Conservation (phyloP, 1,140 invertebrate species). For the Papilio helenus region DNA sequence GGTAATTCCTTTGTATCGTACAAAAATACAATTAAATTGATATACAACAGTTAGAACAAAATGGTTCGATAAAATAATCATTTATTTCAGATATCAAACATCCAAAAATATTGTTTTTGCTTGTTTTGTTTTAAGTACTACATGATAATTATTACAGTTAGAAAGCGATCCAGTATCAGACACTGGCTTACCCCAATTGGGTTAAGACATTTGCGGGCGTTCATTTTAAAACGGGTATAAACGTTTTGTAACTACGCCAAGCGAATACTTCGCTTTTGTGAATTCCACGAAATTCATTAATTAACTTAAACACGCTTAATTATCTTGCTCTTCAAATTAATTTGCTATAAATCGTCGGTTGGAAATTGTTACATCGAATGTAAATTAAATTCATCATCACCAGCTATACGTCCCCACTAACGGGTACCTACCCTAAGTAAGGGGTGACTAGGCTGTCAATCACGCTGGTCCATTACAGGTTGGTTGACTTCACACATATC, state of each 20-base stretch:
- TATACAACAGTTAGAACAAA: too few species aligned
- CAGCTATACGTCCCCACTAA: too few species aligned
- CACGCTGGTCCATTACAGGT: too few species aligned
- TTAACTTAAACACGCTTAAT: conserved; percentile 35
- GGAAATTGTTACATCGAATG: conserved; percentile 1
- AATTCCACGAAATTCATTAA: conserved; percentile 31
- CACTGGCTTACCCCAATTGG: not conserved
- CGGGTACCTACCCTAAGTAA: too few species aligned
- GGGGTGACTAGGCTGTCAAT: too few species aligned
- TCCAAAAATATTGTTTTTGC: too few species aligned
- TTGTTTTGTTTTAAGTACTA: not conserved
- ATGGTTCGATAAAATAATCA: too few species aligned
- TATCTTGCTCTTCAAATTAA: conserved; percentile 31
- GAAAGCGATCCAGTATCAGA: not conserved
- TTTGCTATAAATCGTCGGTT: conserved; percentile 12
- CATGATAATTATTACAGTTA: not conserved
- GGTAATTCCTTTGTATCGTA: not conserved
- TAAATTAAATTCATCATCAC: conserved; percentile 7
- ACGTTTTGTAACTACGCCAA: conserved; percentile 21
- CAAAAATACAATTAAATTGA: not conserved
- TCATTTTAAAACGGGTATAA: not conserved
- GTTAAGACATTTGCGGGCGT: conserved; percentile 2
- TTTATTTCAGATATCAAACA: too few species aligned
- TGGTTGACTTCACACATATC: too few species aligned
- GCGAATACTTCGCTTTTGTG: conserved; percentile 21